A percentile compares a stretch with the other conserved stretches of the same genome.
Evolutionary conservation across 2,797 vertebrate species (phyloP).

Genomic region (Mormyrops attenuatus): DNA sequence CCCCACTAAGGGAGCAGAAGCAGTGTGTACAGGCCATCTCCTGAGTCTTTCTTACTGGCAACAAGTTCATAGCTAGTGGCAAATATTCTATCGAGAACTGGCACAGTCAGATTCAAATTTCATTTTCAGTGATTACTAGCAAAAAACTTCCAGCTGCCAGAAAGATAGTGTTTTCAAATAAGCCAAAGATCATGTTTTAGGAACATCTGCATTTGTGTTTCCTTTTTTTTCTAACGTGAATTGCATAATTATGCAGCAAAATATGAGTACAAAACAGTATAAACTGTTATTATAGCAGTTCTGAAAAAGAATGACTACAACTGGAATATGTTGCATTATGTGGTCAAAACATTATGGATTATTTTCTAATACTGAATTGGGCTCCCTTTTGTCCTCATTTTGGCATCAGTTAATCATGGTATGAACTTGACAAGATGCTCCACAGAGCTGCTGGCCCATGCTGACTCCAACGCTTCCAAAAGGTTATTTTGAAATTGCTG

Average conservation of each 20-base stretch:
- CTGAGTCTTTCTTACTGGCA: neutral
- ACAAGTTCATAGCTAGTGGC: neutral
- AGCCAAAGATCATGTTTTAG: neutral
- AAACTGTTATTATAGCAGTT: neutral
- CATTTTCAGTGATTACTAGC: neutral
- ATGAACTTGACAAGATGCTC: neutral
- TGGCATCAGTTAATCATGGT: neutral
- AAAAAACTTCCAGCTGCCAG: neutral
- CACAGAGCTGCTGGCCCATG: neutral
- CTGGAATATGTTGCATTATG: neutral
- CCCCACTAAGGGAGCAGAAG: neutral
- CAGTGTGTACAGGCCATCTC: neutral
- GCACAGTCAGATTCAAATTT: neutral
- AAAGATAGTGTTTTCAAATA: neutral
- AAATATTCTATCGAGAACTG: neutral
- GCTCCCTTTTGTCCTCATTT: neutral
- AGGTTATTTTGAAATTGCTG: neutral
- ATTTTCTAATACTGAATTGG: neutral
- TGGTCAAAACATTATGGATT: neutral
- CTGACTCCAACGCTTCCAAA: neutral
- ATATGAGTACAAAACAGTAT: neutral
- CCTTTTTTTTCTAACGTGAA: neutral
- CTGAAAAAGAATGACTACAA: neutral
- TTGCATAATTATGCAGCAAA: neutral
- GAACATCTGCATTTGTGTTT: neutral